phyloP scores from a whole-genome alignment of 1,140 invertebrate genomes.

The Drosophila ambigua region DNA sequence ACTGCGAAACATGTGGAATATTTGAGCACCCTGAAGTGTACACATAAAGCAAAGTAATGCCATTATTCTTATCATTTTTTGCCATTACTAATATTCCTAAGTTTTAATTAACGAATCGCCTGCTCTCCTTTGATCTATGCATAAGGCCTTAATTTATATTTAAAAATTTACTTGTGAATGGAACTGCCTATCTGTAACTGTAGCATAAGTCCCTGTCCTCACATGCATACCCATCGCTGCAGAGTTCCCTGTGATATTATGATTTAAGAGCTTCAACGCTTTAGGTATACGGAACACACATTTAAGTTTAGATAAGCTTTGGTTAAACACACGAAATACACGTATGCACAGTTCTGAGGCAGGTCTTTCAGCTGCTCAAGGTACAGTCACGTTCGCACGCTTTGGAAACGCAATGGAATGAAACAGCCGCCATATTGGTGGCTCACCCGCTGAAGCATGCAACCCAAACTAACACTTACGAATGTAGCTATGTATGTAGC shows the following conservation, averaged over 20 bases:
- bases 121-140: not conserved
- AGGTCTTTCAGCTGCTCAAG: slow-evolving; percentile 8
- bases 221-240: no score
- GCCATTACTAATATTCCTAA: no score
- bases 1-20: not conserved
- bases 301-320: not conserved
- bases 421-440: slow-evolving; percentile 27
- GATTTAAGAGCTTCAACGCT: no score
- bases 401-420: slow-evolving; percentile 63
- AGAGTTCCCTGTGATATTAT: no score
- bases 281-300: not conserved
- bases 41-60: no score
- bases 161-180: no score
- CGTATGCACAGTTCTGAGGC: not conserved
- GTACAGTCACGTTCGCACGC: slow-evolving; percentile 58
- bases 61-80: slow-evolving; percentile 1
- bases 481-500: slow-evolving; percentile 7
- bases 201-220: no score
- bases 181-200: no score
- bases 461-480: slow-evolving; percentile 2
- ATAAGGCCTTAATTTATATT: not conserved
- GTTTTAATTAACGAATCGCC: not conserved
- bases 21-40: no score
- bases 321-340: not conserved
- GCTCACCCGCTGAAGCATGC: slow-evolving; percentile 34